These are phyloP conservation scores for Pyralis farinalis DNA, from an alignment of 2,888 invertebrate species.

Conservation along the genomic window DNA sequence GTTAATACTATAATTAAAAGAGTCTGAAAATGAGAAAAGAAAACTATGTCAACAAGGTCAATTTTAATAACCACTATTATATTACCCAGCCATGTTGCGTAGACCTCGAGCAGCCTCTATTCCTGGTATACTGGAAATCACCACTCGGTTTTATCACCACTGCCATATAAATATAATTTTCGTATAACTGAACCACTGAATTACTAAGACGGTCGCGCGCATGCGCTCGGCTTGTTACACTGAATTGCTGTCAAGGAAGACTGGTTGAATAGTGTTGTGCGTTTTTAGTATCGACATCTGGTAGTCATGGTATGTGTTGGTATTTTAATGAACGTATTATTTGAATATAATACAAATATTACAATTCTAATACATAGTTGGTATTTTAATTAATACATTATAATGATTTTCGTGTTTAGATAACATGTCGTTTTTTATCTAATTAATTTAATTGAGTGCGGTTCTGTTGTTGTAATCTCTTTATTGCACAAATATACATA, in stretches of 20 bases:
- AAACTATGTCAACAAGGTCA: conserved; percentile 7
- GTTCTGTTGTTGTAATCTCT: too few species aligned
- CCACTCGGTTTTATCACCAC: conserved; percentile 66
- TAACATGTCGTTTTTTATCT: too few species aligned
- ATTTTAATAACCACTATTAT: conserved; percentile 2
- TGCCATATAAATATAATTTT: conserved; percentile 71
- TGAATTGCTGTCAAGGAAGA: conserved; percentile 59
- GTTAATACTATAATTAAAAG: neutral
- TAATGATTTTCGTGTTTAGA: too few species aligned
- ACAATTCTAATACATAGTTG: too few species aligned
- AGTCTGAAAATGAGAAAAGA: neutral
- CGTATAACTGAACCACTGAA: conserved; percentile 30
- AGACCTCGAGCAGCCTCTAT: conserved; percentile 49
- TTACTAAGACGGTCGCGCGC: conserved; percentile 61
- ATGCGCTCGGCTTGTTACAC: conserved; percentile 64
- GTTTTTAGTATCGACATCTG: conserved; percentile 7
- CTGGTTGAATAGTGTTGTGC: conserved; percentile 33
- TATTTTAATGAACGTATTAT: conserved; percentile 4
- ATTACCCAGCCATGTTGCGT: conserved; percentile 64
- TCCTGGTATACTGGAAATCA: conserved; percentile 62
- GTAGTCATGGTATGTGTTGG: conserved; percentile 5
- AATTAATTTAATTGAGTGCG: too few species aligned
- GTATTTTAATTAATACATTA: too few species aligned
- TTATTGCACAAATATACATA: too few species aligned
- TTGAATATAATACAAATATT: too few species aligned